Base-by-base conservation (phyloP, 2,797 vertebrate genomes). In the Helostoma temminkii region DNA sequence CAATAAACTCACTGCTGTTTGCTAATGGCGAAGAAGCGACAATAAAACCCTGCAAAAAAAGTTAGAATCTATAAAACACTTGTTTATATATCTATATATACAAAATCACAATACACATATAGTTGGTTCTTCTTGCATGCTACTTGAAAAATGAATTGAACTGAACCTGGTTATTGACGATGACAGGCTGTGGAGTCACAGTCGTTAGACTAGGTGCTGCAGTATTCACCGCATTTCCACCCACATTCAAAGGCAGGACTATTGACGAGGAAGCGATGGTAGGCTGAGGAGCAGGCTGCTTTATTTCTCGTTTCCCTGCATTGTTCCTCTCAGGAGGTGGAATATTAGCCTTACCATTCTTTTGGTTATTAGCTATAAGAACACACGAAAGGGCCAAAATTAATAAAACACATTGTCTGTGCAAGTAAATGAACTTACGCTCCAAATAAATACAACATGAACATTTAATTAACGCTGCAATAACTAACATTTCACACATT, bases 131-230 rank as follows among this genome's bases (percentile, higher is more conserved):
- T 30, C 18, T 9, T 25, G 1, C 5, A 42, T 0, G 52, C 58
- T 8, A 50, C 60, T 56, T n/a, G 9, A 3, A 14, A 15, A 45
- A 28, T 16, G 7, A 2, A 47, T 22, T 7, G 9, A n/a, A 26
- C 16, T 45, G n/a, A 84, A 92, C 91, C 89, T 91, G 89, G 73
- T 91, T 91, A 74, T 92, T 92, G 52, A 92, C 81, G 12, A 92
- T 91, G 36, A 92, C 84, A 49, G 91, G 88, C 65, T 88, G 88
- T 0, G 89, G 91, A 41, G 84, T 66, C 47, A 89, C 62, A 81
- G 90, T 92, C 83, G 85, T 95, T 82, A 80, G 91, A 60, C 4
- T 72, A 15, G 78, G 41, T 24, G 71, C 14, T 25, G 66, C 6
- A 30, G 77, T 43, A 24, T 46, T 88, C 26, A 78, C 49, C 49